Percentiles rank a stretch among this genome's conserved stretches.
phyloP scores from a whole-genome alignment of 2,797 vertebrate species.

The Acestrorhynchus altus region DNA sequence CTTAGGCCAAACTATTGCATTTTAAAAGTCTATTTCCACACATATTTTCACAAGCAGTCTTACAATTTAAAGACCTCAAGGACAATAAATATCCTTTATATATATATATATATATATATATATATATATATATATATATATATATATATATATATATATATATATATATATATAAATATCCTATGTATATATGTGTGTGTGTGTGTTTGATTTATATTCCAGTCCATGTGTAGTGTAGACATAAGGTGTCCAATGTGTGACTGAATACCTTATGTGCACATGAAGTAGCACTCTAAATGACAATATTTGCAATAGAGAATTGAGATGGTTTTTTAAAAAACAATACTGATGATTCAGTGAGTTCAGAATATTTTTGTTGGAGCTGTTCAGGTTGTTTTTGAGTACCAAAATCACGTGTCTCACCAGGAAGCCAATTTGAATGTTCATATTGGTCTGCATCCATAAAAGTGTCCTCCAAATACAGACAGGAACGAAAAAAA shows the following conservation, averaged over 20 bases:
- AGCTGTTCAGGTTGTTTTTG: constrained; percentile 13
- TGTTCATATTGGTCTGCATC: constrained; percentile 26
- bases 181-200: too few species aligned
- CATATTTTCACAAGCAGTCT: too few species aligned
- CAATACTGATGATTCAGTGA: constrained; percentile 6
- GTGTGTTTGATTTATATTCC: constrained; percentile 11
- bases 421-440: constrained; percentile 8
- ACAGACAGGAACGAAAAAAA: neutral
- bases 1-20: too few species aligned
- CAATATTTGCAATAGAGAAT: constrained; percentile 1
- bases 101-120: too few species aligned
- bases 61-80: too few species aligned
- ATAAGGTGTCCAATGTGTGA: constrained; percentile 5
- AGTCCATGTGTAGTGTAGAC: neutral
- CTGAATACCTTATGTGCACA: neutral
- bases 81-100: too few species aligned
- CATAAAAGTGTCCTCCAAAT: constrained; percentile 4
- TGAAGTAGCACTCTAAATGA: neutral
- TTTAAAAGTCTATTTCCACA: too few species aligned
- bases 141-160: too few species aligned
- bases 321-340: neutral
- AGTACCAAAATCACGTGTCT: constrained; percentile 10
- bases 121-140: too few species aligned
- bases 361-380: constrained; percentile 9
- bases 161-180: too few species aligned